A percentile compares a stretch with the other conserved stretches of the same genome.
Conservation (phyloP, 2,888 invertebrate genomes). For the Balanococcus diminutus region DNA sequence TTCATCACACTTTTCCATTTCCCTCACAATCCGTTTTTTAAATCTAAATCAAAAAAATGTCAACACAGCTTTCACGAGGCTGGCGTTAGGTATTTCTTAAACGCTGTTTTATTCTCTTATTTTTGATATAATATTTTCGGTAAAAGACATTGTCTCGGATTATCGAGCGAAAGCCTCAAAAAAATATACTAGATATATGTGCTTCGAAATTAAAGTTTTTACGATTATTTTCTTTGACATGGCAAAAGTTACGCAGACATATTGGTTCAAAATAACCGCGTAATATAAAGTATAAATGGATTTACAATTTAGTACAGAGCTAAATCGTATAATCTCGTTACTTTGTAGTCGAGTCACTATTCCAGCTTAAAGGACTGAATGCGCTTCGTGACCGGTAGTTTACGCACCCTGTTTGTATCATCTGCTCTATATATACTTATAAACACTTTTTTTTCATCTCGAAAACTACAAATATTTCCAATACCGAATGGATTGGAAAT, state of each 20-base stretch:
- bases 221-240: slow-evolving; percentile 30
- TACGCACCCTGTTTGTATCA: background rate
- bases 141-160: slow-evolving; percentile 17
- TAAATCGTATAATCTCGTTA: slow-evolving; percentile 23
- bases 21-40: no score
- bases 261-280: slow-evolving; percentile 24
- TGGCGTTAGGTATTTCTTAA: background rate
- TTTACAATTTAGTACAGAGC: slow-evolving; percentile 22
- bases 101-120: background rate
- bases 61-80: no score
- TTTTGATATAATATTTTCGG: background rate
- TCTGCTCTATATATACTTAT: background rate
- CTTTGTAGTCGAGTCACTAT: slow-evolving; percentile 14
- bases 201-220: slow-evolving; percentile 22
- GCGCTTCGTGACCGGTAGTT: slow-evolving; percentile 17
- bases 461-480: background rate
- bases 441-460: background rate
- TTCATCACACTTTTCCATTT: no score
- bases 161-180: background rate
- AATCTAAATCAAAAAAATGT: no score
- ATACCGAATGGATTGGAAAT: background rate
- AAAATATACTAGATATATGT: background rate
- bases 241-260: background rate
- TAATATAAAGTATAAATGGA: slow-evolving; percentile 29
- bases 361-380: slow-evolving; percentile 9